A percentile compares a stretch with the other conserved stretches of the same genome.
Evolutionary conservation across 2,797 vertebrate genomes (phyloP).

Genomic region (Gallirallus australis): DNA sequence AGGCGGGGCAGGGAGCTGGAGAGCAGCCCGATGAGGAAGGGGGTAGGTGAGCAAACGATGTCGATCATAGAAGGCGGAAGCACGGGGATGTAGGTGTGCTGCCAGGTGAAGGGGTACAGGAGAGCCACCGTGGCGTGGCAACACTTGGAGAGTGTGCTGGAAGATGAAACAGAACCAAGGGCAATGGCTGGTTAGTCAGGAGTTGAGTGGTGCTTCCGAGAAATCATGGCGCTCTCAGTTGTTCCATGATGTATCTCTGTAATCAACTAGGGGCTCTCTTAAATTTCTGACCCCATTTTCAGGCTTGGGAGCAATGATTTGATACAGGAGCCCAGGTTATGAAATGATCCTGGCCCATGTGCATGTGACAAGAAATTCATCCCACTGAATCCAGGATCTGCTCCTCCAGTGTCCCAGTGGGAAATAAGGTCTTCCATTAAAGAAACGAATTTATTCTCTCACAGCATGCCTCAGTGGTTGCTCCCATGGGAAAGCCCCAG

Average conservation of each 20-base stretch:
- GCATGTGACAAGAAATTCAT: background rate
- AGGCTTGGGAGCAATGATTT: background rate
- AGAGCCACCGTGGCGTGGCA: constrained; percentile 94
- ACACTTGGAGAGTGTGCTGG: constrained; percentile 95
- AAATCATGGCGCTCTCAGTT: background rate
- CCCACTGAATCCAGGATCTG: background rate
- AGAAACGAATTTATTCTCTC: background rate
- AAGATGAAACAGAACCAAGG: background rate
- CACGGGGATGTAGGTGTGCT: constrained; percentile 98
- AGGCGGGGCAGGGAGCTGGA: constrained; percentile 93
- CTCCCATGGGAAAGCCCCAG: background rate
- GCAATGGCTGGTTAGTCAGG: background rate
- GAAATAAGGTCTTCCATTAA: background rate
- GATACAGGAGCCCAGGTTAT: background rate
- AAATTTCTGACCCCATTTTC: background rate
- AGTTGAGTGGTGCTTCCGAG: background rate
- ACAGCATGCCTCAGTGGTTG: background rate
- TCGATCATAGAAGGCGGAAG: constrained; percentile 96
- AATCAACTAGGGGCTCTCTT: background rate
- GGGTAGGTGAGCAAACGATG: constrained; percentile 96
- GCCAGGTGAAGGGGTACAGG: constrained; percentile 97
- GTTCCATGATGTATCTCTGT: background rate
- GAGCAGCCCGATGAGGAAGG: constrained; percentile 95
- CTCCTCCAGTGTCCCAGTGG: background rate
- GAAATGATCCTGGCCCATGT: fast-evolving